Evolutionary conservation across 2,888 invertebrate genomes (phyloP).

Genomic region (Nymphalis urticae): DNA sequence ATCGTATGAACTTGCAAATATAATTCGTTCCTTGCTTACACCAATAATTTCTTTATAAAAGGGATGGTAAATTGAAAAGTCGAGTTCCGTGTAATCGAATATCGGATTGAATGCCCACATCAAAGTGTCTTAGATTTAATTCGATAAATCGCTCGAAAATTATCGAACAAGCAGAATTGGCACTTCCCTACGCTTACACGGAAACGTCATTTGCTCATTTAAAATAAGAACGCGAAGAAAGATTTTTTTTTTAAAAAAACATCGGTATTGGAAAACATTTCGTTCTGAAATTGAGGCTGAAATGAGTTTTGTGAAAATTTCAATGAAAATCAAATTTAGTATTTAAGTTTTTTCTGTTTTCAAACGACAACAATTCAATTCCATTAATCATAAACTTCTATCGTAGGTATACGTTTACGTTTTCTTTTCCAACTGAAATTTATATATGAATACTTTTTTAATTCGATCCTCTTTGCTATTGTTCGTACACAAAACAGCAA

Average conservation of each 20-base stretch:
- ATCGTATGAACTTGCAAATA: conserved; percentile 24
- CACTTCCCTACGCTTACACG: conserved; percentile 56
- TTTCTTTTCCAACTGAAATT: too few species aligned
- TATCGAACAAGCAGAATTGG: conserved; percentile 67
- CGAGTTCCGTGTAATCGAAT: conserved; percentile 72
- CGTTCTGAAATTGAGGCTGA: conserved; percentile 13
- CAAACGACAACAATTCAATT: too few species aligned
- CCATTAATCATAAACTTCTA: neutral
- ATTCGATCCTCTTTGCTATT: too few species aligned
- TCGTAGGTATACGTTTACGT: neutral
- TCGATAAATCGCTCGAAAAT: conserved; percentile 69
- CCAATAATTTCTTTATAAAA: conserved; percentile 58
- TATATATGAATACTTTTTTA: too few species aligned
- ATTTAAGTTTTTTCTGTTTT: too few species aligned
- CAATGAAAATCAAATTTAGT: neutral
- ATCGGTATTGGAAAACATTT: conserved; percentile 8
- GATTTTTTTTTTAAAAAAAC: conserved; percentile 3
- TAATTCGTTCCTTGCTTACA: conserved; percentile 57
- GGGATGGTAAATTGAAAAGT: conserved; percentile 74
- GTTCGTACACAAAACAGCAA: too few species aligned
- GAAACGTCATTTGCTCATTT: conserved; percentile 64
- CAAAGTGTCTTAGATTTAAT: conserved; percentile 72
- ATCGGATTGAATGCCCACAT: conserved; percentile 64
- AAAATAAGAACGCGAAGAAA: conserved; percentile 35
- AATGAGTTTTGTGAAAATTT: conserved; percentile 4